Evolutionary conservation across 2,113 vertebrate species (phyloP), one percentile per base, ranked within the genome.

Genomic region (Paramormyrops kingsleyae): DNA sequence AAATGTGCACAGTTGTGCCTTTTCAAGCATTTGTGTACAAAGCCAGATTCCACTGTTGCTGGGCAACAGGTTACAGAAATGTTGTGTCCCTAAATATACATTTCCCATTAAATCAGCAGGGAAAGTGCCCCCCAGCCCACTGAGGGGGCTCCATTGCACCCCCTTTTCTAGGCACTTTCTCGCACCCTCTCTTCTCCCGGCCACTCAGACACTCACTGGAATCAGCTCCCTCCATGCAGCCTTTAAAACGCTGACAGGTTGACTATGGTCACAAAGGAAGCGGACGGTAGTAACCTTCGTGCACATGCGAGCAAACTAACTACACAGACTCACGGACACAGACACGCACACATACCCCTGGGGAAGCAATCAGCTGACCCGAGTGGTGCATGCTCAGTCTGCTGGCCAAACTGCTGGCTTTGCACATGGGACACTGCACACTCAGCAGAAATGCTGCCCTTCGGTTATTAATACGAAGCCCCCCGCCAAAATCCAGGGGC

Each of bases 31-130:
- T 80, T 85, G 88, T 85, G 59, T 91, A 89, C 42, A 77, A 92
- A 93, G 93, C 88, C 91, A 93, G 93, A 93, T 92, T 88, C 87
- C 84, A 91, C 92, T 92, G 95, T 95, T 95, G 95, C 95, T 92
- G 94, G 91, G 95, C 94, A 96, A 96, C 95, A 87, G 91, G 91
- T 89, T 80, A 74, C 89, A 91, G 70, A 92, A 93, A 92, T 90
- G 2, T 93, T 90, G 86, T 90, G 77, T 90, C 93, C 89, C 86
- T 86, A 80, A 89, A 90, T 88, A 39, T 50, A 50, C 84, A 56
- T 91, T 84, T 74, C 50, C 15, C 31, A 42, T 35, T 53, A 53
- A 53, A 87, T 87, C 83, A 49, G 46, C 5, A 3, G 3, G 83
- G 44, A 49, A 86, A 80, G 21, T 47, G 3, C 83, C 47, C n/a